A percentile compares a stretch with the other conserved stretches of the same genome.
Evolutionary conservation across 2,113 vertebrate species (phyloP).

Genomic region (Clarias magur): DNA sequence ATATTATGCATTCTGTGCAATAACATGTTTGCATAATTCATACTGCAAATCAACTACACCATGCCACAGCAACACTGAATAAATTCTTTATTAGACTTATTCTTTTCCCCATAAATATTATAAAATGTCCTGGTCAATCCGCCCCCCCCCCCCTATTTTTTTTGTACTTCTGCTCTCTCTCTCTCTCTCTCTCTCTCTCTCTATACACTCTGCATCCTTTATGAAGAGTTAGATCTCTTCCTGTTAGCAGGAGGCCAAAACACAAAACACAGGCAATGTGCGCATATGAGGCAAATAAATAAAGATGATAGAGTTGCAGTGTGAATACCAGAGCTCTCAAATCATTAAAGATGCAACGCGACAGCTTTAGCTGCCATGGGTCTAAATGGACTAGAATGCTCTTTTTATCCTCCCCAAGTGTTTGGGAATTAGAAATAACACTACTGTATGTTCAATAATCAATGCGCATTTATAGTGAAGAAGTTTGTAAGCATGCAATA

Average conservation of each 20-base stretch:
- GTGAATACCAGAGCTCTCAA: background rate
- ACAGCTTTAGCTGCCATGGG: background rate
- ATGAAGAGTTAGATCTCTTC: background rate
- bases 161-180: background rate
- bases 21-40: background rate
- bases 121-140: background rate
- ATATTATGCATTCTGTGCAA: background rate
- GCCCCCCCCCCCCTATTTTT: too few relatives aligned
- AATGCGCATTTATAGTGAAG: background rate
- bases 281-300: slow-evolving; percentile 41
- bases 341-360: background rate
- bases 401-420: background rate
- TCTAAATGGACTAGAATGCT: background rate
- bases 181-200: background rate
- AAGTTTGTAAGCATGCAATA: background rate
- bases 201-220: background rate
- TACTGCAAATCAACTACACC: background rate
- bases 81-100: background rate
- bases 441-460: too few relatives aligned
- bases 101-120: background rate
- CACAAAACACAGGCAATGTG: slow-evolving; percentile 14
- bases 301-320: slow-evolving; percentile 48
- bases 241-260: slow-evolving; percentile 27
- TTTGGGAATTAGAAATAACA: too few relatives aligned
- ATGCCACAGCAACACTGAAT: background rate